Evolutionary conservation across 2,113 vertebrate genomes (phyloP).

Genomic region (Tinamus guttatus): DNA sequence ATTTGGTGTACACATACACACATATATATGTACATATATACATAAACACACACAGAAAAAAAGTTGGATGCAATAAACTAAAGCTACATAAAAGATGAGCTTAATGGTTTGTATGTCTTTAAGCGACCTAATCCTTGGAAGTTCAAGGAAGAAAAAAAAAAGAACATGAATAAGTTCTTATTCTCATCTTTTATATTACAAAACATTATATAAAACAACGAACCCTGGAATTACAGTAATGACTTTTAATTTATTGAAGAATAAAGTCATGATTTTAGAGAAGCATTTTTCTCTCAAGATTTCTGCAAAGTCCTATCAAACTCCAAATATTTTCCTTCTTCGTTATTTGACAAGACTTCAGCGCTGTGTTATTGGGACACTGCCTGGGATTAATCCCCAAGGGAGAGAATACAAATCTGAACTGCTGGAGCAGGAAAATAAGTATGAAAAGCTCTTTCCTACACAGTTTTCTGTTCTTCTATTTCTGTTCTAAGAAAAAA

Average conservation of each 20-base stretch:
- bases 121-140: background rate
- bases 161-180: background rate
- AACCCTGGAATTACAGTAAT: background rate
- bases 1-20: background rate
- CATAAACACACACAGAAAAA: background rate
- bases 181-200: background rate
- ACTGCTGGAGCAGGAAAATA: background rate
- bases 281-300: background rate
- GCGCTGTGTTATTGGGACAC: background rate
- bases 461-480: background rate
- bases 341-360: slow-evolving; percentile 10
- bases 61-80: background rate
- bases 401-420: background rate
- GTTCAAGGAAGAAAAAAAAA: background rate
- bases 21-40: background rate
- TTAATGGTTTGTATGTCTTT: background rate
- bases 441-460: background rate
- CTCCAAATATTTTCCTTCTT: background rate
- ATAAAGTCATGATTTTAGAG: background rate
- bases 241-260: background rate
- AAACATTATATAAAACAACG: background rate
- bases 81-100: background rate
- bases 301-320: background rate
- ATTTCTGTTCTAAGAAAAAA: background rate
- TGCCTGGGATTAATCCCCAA: background rate